Evolutionary conservation across 2,113 vertebrate species (phyloP).

Genomic region (Anarhynchus alexandrinus): DNA sequence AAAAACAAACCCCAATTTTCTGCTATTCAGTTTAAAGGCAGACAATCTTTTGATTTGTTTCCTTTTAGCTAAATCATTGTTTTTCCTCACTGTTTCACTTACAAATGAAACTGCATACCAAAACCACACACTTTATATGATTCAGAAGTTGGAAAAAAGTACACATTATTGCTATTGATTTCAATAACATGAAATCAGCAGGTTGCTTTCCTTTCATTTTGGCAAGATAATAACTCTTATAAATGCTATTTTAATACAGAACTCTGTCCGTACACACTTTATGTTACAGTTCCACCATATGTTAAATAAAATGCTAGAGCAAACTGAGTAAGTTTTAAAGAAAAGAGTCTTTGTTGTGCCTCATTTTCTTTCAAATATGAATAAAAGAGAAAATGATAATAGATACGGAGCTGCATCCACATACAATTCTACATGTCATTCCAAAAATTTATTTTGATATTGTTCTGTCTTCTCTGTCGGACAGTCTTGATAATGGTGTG

Average conservation of each 20-base stretch:
- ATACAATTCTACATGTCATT: conserved; percentile 19
- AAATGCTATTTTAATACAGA: conserved; percentile 6
- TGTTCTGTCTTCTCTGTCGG: neutral
- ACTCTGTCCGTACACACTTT: neutral
- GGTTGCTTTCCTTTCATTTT: conserved; percentile 43
- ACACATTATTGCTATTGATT: neutral
- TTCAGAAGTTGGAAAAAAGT: conserved; percentile 18
- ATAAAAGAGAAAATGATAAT: neutral
- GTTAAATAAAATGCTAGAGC: neutral
- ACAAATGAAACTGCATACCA: conserved; percentile 59
- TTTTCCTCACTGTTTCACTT: conserved; percentile 57
- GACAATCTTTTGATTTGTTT: conserved; percentile 33
- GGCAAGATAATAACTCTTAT: neutral
- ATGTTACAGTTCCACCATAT: neutral
- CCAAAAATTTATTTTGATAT: conserved; percentile 46
- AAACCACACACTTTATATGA: conserved; percentile 39
- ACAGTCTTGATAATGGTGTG: conserved; percentile 8
- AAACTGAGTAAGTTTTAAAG: neutral
- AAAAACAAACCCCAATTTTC: neutral
- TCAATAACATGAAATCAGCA: neutral
- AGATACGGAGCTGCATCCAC: neutral
- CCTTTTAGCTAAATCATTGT: conserved; percentile 38
- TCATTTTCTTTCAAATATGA: conserved; percentile 9
- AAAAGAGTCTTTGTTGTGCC: neutral
- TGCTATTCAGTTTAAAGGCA: neutral